phyloP scores from a whole-genome alignment of 1,140 invertebrate species.

The Archivesica marissinica region DNA sequence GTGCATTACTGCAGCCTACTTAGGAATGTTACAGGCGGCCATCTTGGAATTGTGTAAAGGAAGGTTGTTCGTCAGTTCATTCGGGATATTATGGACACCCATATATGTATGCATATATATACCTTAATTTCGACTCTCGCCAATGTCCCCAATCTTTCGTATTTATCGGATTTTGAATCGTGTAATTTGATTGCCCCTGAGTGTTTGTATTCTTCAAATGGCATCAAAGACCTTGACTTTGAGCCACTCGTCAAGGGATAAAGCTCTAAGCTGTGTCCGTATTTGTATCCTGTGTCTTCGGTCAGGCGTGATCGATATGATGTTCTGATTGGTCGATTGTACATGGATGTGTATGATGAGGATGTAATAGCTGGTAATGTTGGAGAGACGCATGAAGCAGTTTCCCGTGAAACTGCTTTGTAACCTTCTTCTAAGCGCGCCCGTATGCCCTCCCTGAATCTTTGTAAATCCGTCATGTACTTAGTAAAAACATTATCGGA shows the following conservation, averaged over 20 bases:
- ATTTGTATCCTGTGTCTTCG: slow-evolving; percentile 43
- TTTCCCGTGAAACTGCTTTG: slow-evolving; percentile 59
- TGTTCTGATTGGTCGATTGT: slow-evolving; percentile 37
- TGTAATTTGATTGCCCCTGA: slow-evolving; percentile 62
- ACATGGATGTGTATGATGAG: slow-evolving; percentile 53
- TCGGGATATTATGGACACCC: slow-evolving; percentile 40
- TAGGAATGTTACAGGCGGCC: slow-evolving; percentile 44
- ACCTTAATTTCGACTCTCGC: slow-evolving; percentile 74
- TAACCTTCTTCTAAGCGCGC: slow-evolving; percentile 68
- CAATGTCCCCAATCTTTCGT: slow-evolving; percentile 61
- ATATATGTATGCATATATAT: slow-evolving; percentile 53
- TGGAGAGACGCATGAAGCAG: slow-evolving; percentile 16
- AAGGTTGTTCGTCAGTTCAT: slow-evolving; percentile 21
- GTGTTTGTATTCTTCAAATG: slow-evolving; percentile 30
- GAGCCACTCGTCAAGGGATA: slow-evolving; percentile 62
- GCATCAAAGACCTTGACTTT: slow-evolving; percentile 28
- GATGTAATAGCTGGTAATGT: slow-evolving; percentile 45
- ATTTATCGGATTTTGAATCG: slow-evolving; percentile 55
- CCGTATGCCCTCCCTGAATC: slow-evolving; percentile 70
- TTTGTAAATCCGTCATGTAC: slow-evolving; percentile 69
- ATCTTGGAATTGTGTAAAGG: background rate
- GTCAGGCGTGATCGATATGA: slow-evolving; percentile 62
- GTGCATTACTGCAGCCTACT: slow-evolving; percentile 46
- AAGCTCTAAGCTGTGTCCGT: slow-evolving; percentile 64
- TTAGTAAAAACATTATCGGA: slow-evolving; percentile 68